These are phyloP conservation scores for Leucopsar rothschildi DNA, from an alignment of 2,113 vertebrate genomes.

Conservation along the genomic window DNA sequence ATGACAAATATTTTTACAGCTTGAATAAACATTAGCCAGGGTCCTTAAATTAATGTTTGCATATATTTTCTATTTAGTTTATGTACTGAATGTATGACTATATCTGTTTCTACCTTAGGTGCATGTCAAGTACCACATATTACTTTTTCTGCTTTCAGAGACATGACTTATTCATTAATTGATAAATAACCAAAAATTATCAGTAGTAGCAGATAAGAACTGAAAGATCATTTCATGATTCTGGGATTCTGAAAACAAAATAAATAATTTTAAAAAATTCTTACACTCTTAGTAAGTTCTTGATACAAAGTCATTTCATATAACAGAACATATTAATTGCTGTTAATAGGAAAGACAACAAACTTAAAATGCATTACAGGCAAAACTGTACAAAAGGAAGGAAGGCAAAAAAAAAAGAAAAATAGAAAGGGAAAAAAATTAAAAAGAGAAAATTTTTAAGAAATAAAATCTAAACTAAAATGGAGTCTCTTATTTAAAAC, in stretches of 20 bases:
- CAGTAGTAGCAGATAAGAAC: not conserved
- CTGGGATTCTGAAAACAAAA: not conserved
- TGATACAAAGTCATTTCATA: not conserved
- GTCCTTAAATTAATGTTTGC: constrained; percentile 26
- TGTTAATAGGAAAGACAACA: not conserved
- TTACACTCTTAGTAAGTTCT: not conserved
- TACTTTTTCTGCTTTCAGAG: not conserved
- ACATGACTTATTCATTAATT: not conserved
- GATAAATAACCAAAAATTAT: not conserved
- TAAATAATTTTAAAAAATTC: not conserved
- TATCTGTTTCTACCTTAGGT: not conserved
- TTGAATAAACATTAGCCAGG: constrained; percentile 28
- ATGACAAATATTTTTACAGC: constrained; percentile 47
- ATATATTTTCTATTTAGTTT: constrained; percentile 28
- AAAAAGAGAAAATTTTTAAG: accelerated
- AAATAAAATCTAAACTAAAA: not conserved
- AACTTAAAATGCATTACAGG: not conserved
- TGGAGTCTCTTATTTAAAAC: not conserved
- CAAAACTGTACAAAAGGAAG: not conserved
- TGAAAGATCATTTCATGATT: not conserved
- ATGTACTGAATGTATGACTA: not conserved
- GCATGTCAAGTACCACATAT: not conserved
- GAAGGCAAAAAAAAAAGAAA: not conserved
- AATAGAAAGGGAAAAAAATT: too few species aligned
- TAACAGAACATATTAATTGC: not conserved